Conservation (phyloP, 2,888 invertebrate species). For the Norana najaformis region DNA sequence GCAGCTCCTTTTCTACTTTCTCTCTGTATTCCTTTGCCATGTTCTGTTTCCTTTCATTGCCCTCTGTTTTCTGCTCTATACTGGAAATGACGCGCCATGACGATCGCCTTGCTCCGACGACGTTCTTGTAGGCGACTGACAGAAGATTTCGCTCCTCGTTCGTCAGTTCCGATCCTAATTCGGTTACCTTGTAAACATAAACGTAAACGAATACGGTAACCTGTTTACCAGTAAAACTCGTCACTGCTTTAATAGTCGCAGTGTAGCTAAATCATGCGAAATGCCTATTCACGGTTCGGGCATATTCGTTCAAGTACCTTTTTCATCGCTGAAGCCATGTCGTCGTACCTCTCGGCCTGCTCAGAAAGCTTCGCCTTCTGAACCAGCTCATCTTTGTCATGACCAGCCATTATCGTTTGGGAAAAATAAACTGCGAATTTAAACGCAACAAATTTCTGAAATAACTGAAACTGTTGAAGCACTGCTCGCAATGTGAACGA, state of each 20-base stretch:
- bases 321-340: conserved; percentile 98
- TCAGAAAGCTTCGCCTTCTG: conserved; percentile 98
- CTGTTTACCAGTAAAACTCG: not conserved
- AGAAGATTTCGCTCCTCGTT: conserved; percentile 97
- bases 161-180: conserved; percentile 90
- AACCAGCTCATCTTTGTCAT: conserved; percentile 81
- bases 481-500: conserved; percentile 2
- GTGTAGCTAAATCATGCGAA: not conserved
- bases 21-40: conserved; percentile 99
- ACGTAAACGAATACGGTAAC: not conserved
- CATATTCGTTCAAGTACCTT: conserved; percentile 69
- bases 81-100: conserved; percentile 99
- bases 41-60: conserved; percentile 77
- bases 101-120: conserved; percentile 93
- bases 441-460: not conserved
- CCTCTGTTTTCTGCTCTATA: conserved; percentile 96
- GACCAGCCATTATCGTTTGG: conserved; percentile 25
- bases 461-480: not conserved
- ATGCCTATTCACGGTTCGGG: not conserved
- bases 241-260: not conserved
- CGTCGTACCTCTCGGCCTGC: conserved; percentile 95
- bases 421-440: not conserved
- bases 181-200: conserved; percentile 75
- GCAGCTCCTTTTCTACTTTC: conserved; percentile 98
- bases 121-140: conserved; percentile 98